Evolutionary conservation across 2,888 invertebrate genomes (phyloP), one percentile per base, ranked within the genome.

Genomic region (Tachina grossa): DNA sequence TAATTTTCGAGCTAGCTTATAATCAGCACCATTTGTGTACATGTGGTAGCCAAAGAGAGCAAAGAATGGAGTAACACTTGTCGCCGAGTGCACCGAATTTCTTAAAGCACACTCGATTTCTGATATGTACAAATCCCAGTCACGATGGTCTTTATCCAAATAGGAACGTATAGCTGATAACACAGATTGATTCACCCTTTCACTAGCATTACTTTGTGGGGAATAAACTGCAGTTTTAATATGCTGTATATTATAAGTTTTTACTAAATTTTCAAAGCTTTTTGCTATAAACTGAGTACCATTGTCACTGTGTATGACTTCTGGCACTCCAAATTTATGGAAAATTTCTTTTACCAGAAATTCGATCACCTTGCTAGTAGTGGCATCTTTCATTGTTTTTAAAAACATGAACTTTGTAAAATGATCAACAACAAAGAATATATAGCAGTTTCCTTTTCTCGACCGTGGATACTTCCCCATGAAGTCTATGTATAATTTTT

Each of bases 161-260:
- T 59, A 72, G 0, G 72, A 47, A 49, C 72, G 41, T 1, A 72
- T 72, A 1, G 72, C 72, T 13, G 72, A 47, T 9, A 66, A 47
- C 0, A 66, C 65, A 0, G 47, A 66, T 9, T 66, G 65, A 22
- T 66, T 66, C 9, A 66, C 65, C 8, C 65, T 22, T 66, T 66
- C 65, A 5, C 47, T 49, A 8, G 65, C 65, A 4, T 66, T 66
- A n/a, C 47, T 49, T 49, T 49, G 65, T 0, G 47, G 65, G 1
- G 65, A 66, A 9, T 66, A 66, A 8, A 66, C 65, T 0, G 65
- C 65, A 1, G 47, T 49, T 49, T 66, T 66, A 1, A 66, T 47
- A 14, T 66, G 65, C 3, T 22, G 2, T 2, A 66, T 49, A 6
- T 66, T 66, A 5, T 66, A 66, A 5, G 41, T 19, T 53, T 68